Base-by-base conservation (phyloP, 92 coral and sea anemone species). In the Chrysogorgia sp. region DNA sequence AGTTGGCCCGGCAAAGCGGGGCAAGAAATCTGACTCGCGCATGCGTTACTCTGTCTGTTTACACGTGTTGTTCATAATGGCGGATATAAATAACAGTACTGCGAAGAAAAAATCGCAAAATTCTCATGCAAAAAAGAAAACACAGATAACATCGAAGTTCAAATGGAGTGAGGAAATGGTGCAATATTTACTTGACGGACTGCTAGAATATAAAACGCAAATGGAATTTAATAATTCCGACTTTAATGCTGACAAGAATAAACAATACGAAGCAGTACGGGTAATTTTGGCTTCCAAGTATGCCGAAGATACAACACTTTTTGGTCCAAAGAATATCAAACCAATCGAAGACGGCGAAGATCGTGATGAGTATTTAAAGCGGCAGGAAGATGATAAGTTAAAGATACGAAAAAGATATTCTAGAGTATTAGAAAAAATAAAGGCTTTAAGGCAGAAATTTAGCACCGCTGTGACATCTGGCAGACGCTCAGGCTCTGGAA, bases 191-290 rank as follows among this genome's bases (percentile, higher is more conserved):
- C 24, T 56, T 12, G 20, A 22, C 1, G 19, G 10, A 20, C 30
- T 56, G 1, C 10, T 12, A 0, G 62, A 56, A 1, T 56, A 56
- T 56, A 56, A 56, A 2, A 12, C n/a, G 12, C 26, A 56, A 12
- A 56, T 56, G 23, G 62, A 20, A 56, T 56, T 20, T 20, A 1
- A 28, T 9, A 56, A 56, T 20, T 20, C 26, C 24, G 62, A 56
- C 30, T 56, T 56, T 20, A 56, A 56, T 28, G 62, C 62, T 12
- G 62, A 56, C 24, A 56, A 56, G 30, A 12, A 17, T 12, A 56
- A 56, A 56, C 62, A 56, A 56, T 56, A 56, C 62, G 24, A 56
- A 56, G 62, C 62, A 20, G 62, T 56, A 20, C 12, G 62, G 23
- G 30, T 10, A 12, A 1, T 4, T 56, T 20, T 56, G 62, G 62